These are phyloP conservation scores for Noctua fimbriata DNA, from an alignment of 2,888 invertebrate genomes.

Conservation along the genomic window DNA sequence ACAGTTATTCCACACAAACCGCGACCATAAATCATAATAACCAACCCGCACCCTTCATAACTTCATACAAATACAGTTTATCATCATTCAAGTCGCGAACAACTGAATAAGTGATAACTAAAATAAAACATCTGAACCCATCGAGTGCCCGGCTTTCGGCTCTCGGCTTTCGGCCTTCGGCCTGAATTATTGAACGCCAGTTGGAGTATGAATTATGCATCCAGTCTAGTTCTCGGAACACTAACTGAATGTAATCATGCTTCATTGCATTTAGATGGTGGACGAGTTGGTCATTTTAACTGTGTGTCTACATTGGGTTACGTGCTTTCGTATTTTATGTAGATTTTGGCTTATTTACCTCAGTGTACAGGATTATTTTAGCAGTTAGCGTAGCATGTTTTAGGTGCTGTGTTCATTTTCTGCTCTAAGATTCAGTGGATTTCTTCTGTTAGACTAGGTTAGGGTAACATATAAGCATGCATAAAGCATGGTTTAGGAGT, in stretches of 20 bases:
- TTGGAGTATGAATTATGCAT: constrained; percentile 68
- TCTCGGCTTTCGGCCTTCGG: constrained; percentile 58
- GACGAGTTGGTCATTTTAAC: constrained; percentile 58
- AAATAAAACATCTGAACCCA: constrained; percentile 68
- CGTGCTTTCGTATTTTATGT: constrained; percentile 29
- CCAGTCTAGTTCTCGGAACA: constrained; percentile 59
- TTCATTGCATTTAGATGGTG: constrained; percentile 65
- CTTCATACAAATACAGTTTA: constrained; percentile 58
- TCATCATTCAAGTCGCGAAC: constrained; percentile 63
- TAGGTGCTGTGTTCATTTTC: not conserved
- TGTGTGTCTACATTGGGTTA: constrained; percentile 27
- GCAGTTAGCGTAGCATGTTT: rapidly evolving
- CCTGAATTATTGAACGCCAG: constrained; percentile 69
- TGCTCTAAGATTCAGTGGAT: not conserved
- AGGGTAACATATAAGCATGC: not conserved
- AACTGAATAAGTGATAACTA: constrained; percentile 68
- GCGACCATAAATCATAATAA: constrained; percentile 54
- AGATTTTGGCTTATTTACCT: not conserved
- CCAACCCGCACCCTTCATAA: constrained; percentile 53
- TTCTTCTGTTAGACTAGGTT: not conserved
- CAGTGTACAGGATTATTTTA: not conserved
- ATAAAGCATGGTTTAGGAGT: not conserved
- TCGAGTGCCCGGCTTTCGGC: constrained; percentile 60
- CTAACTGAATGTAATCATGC: constrained; percentile 68
- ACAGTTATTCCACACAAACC: constrained; percentile 48